Base-by-base conservation (phyloP, 2,113 vertebrate genomes). In the Poeciliopsis occidentalis region DNA sequence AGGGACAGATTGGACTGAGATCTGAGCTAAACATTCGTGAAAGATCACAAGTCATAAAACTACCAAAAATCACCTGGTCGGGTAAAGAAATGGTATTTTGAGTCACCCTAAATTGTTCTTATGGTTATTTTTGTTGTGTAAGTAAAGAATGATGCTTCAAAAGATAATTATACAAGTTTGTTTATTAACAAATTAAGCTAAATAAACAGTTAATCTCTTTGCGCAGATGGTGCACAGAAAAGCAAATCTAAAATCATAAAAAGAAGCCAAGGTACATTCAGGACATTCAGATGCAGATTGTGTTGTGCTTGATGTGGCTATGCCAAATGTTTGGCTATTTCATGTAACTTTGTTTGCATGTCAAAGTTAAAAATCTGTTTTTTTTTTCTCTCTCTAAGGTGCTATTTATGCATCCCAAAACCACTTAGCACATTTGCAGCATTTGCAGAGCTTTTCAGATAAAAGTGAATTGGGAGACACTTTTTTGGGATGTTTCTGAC, bases 1-100 rank as follows among this genome's bases (percentile, higher is more conserved):
- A 64, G 67, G 63, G 76, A 73, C 80, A 60, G 61, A 37, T 64
- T 3, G 31, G 78, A 71, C 69, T 70, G 75, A 26, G 47, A 69
- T 60, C 41, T 41, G 57, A 44, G 72, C 72, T 66, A 47, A 57
- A 57, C 62, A n/a, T n/a, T 8, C 24, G 12, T 30, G 37, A 60
- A 64, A 31, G 62, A 60, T 57, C 34, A 37, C 10, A 37, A 17
- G 51, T 10, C 17, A 6, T 3, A 57, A 24, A 24, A n/a, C 1
- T 0, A 10, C 60, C 7, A 8, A 71, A 76, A 75, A 54, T 24
- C 51, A 31, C 41, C 15, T 32, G 41, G 65, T 83, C 54, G 39
- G 19, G 61, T 78, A n/a, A 6, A 68, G 34, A 22, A 76, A 31
- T 67, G 75, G 12, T 29, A 26, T 67, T 32, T 69, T 61, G 64